A percentile compares a stretch with the other conserved stretches of the same genome.
Evolutionary conservation across 1,140 invertebrate genomes (phyloP).

Genomic region (Plectrocnemia conspersa): DNA sequence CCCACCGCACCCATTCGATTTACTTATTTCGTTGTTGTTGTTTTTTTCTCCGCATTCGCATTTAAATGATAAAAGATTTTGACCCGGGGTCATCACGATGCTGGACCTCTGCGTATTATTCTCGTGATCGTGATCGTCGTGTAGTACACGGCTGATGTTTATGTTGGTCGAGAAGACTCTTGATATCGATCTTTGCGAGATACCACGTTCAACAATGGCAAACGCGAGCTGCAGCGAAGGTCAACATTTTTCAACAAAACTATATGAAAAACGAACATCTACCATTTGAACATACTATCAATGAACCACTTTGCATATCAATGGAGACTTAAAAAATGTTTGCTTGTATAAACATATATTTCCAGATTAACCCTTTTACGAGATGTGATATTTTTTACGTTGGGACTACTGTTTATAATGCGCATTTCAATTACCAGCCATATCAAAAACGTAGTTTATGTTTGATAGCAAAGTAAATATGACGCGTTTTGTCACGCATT

Average conservation of each 20-base stretch:
- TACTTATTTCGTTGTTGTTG: no score
- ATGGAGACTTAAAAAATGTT: no score
- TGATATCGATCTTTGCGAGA: conserved; percentile 6
- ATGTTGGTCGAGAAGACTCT: background rate
- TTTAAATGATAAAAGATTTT: conserved; percentile 10
- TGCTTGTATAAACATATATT: no score
- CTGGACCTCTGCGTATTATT: conserved; percentile 3
- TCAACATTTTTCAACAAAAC: background rate
- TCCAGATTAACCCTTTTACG: no score
- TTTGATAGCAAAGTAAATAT: no score
- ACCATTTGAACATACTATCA: background rate
- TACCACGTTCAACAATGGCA: background rate
- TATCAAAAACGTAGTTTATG: no score
- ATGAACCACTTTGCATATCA: background rate
- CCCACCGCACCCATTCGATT: background rate
- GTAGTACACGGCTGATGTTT: conserved; percentile 10
- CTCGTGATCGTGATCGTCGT: conserved; percentile 10
- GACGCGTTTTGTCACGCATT: no score
- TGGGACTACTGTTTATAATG: no score
- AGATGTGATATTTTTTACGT: no score
- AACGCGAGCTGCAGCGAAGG: background rate
- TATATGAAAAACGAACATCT: background rate
- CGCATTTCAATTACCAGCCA: no score
- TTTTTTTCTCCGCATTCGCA: no score
- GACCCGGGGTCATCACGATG: conserved; percentile 14